Evolutionary conservation across 1,140 invertebrate genomes (phyloP).

Genomic region (Kradibia gibbosae): DNA sequence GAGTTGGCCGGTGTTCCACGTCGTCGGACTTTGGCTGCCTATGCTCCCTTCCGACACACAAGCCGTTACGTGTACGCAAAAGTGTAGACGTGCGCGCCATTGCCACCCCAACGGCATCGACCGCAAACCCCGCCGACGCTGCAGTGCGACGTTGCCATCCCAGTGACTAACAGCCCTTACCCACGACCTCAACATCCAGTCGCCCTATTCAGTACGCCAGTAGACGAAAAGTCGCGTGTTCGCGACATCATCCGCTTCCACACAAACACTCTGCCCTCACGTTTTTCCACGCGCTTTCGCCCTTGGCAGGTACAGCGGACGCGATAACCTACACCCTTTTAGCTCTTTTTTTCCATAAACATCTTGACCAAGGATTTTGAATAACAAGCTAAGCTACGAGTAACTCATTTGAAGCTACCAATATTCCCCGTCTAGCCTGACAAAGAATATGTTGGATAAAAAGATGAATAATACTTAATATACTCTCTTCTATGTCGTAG

Average conservation of each 20-base stretch:
- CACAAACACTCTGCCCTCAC: background rate
- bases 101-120: conserved; percentile 64
- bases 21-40: background rate
- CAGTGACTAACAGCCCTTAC: conserved; percentile 72
- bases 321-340: too few relatives aligned
- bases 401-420: too few relatives aligned
- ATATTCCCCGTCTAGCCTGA: too few relatives aligned
- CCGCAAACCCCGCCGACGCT: conserved; percentile 66
- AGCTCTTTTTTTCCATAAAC: too few relatives aligned
- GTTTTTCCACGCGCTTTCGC: background rate
- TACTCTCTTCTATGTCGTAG: too few relatives aligned
- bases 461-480: too few relatives aligned
- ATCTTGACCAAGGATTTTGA: too few relatives aligned
- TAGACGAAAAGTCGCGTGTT: background rate
- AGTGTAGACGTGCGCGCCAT: conserved; percentile 25
- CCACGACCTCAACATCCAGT: conserved; percentile 32
- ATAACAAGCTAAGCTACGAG: too few relatives aligned
- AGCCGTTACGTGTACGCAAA: conserved; percentile 30
- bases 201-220: background rate
- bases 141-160: conserved; percentile 74
- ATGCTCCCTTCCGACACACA: background rate
- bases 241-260: background rate
- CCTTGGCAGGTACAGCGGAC: background rate
- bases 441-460: too few relatives aligned
- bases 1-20: background rate